Conservation (phyloP, 2,888 invertebrate species). For the Aphrophora alni region DNA sequence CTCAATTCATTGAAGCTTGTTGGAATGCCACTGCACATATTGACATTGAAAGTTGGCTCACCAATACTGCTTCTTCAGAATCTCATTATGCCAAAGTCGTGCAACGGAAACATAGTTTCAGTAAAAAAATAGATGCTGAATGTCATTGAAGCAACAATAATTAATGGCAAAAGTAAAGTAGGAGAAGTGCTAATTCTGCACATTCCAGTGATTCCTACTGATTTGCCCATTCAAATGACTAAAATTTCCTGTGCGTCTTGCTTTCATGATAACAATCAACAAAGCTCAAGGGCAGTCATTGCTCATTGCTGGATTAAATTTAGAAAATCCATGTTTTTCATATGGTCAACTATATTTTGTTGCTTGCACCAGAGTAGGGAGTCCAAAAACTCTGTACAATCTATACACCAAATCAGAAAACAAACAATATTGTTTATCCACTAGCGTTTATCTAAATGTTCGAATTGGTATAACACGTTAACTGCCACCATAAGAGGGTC, state of each 20-base stretch:
- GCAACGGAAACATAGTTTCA: constrained; percentile 51
- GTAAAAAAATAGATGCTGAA: constrained; percentile 49
- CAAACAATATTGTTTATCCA: background rate
- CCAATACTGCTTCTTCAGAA: constrained; percentile 49
- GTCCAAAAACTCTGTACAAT: background rate
- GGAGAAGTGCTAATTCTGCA: constrained; percentile 47
- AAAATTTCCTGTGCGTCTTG: background rate
- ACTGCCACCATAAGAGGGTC: too few relatives aligned
- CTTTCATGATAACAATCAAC: background rate
- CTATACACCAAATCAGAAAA: background rate
- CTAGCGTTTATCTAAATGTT: background rate
- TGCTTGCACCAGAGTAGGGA: background rate
- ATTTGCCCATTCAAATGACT: background rate
- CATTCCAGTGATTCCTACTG: constrained; percentile 41
- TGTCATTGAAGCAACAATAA: constrained; percentile 48
- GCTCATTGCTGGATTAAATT: background rate
- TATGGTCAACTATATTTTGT: constrained; percentile 15
- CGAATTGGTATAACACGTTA: too few relatives aligned
- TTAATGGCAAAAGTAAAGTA: constrained; percentile 42
- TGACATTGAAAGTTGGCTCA: background rate
- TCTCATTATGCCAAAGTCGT: constrained; percentile 50
- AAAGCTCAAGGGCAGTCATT: constrained; percentile 6
- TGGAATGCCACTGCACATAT: background rate
- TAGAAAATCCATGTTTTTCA: too few relatives aligned
- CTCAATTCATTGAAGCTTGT: constrained; percentile 48